phyloP scores from a whole-genome alignment of 2,797 vertebrate genomes.

The Acanthurus tractus region DNA sequence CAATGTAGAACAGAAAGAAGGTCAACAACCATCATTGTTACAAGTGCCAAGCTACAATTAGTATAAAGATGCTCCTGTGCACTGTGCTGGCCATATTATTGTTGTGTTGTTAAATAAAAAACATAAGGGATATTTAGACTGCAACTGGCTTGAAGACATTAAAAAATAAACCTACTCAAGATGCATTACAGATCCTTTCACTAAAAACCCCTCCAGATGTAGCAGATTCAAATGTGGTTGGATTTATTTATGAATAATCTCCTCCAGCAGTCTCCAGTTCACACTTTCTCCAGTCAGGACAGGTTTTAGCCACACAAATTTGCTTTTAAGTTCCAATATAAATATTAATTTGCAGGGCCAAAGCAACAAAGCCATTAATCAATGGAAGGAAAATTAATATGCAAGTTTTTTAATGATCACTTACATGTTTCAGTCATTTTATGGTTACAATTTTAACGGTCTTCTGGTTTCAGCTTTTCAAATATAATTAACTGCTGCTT shows the following conservation, averaged over 20 bases:
- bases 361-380: not conserved
- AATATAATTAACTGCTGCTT: no score
- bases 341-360: no score
- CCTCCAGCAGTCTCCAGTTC: not conserved
- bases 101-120: not conserved
- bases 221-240: slow-evolving; percentile 3
- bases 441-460: not conserved
- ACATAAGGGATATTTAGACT: not conserved
- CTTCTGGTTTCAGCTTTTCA: not conserved
- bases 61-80: not conserved
- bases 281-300: not conserved
- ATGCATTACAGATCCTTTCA: not conserved
- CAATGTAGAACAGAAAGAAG: slow-evolving; percentile 13
- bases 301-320: not conserved
- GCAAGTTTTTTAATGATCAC: not conserved
- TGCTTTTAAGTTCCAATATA: no score
- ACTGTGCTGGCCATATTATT: no score
- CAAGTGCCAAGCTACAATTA: not conserved
- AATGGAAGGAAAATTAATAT: not conserved
- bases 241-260: slow-evolving; percentile 8
- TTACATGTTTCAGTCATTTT: not conserved
- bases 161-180: not conserved
- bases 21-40: not conserved
- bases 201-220: not conserved
- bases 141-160: not conserved